A percentile compares a stretch with the other conserved stretches of the same genome.
Conservation (phyloP, 2,888 invertebrate species). For the Melinaea marsaeus region DNA sequence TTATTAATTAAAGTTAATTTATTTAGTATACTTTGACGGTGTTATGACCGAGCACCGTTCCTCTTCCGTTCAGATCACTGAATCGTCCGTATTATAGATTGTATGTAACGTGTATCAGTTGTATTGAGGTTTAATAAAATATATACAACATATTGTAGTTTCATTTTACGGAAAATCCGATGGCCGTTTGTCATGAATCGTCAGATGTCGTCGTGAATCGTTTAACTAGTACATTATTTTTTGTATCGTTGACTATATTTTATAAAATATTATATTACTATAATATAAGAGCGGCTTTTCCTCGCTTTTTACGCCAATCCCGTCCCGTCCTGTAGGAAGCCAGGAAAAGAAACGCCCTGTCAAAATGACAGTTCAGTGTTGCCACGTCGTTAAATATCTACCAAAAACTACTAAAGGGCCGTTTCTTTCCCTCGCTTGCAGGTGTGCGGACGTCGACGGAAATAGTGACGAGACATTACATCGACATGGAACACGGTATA, state of each 20-base stretch:
- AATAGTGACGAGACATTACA: conserved; percentile 72
- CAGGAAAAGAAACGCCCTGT: conserved; percentile 72
- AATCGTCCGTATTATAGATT: conserved; percentile 16
- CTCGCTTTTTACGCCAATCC: conserved; percentile 63
- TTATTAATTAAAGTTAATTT: conserved; percentile 3
- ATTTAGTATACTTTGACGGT: neutral
- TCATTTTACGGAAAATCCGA: neutral
- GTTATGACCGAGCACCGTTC: neutral
- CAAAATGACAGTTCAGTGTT: conserved; percentile 33
- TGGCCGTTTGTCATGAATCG: too few species aligned
- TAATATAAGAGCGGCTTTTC: conserved; percentile 61
- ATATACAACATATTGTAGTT: conserved; percentile 23
- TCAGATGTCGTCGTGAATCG: too few species aligned
- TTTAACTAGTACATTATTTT: too few species aligned
- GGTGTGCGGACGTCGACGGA: conserved; percentile 70
- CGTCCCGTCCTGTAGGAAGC: conserved; percentile 64
- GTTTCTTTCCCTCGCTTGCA: conserved; percentile 72
- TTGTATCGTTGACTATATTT: too few species aligned
- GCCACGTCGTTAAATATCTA: conserved; percentile 30
- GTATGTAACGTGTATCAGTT: conserved; percentile 27
- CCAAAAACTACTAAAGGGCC: conserved; percentile 50
- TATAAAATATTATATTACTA: neutral
- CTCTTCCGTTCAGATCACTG: conserved; percentile 4
- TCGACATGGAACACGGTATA: conserved; percentile 69
- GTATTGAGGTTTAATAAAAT: conserved; percentile 29